Base-by-base conservation (phyloP, 2,888 invertebrate genomes). In the Leptopilina syphax region DNA sequence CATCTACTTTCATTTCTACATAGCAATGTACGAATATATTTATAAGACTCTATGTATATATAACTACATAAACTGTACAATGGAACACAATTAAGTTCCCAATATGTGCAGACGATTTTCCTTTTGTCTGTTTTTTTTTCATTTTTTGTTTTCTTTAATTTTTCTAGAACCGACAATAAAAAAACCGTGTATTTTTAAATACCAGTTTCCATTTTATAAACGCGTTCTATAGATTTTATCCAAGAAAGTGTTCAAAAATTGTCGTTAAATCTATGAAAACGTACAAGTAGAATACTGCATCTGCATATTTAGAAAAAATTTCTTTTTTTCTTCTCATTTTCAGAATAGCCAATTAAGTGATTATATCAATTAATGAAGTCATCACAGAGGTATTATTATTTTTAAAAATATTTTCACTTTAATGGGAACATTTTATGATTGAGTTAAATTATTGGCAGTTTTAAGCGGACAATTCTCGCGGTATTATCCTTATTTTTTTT, bases 41-140 rank as follows among this genome's bases (percentile, higher is more conserved):
- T 83, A 87, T 87, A 85, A 84, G 83, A 85, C 84, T 50, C 9
- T 86, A 86, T 87, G 84, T 86, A 87, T 87, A 84, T 86, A 86
- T 84, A 81, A 85, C 84, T 87, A 86, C 84, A 83, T 87, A 90
- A 34, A 88, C 89, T 91, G 90, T 91, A 91, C 91, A 91, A 83
- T 80, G 87, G 86, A 89, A 89, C 88, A 85, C 77, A 50, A 86
- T 84, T 84, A 81, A 83, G 81, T 84, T 86, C 85, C 79, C 6
- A 85, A 85, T 79, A 86, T 84, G 84, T 83, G 77, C 76, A 79
- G 60, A 77, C 76, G 41, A 79, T 78, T 77, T 41, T 60, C 65
- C 57, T 78, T 27, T 47, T 27, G 66, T 50, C 54, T 77, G 77
- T 24, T 54, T 18, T 65, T 80, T 70, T 34, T 41, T 24, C 24